A percentile compares a stretch with the other conserved stretches of the same genome.
Evolutionary conservation across 37 sponge, comb jelly and placozoan species (phyloP).

Genomic region (Dysidea cf. avara): DNA sequence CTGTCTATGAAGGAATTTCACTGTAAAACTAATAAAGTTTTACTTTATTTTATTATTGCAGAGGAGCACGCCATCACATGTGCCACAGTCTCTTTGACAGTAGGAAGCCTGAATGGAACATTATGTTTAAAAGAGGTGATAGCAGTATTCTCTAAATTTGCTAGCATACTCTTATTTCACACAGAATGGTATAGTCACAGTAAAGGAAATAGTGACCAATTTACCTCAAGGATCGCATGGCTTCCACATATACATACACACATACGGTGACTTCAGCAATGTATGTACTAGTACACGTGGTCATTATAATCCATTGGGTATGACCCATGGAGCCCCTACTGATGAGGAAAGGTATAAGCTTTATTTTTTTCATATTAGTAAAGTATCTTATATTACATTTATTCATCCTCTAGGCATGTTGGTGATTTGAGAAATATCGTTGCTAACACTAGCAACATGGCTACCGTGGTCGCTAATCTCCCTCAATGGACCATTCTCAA

Average conservation of each 20-base stretch:
- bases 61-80: no score
- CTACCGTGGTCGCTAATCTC: slow-evolving; percentile 24
- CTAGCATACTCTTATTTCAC: no score
- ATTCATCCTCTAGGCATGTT: no score
- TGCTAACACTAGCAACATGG: slow-evolving; percentile 41
- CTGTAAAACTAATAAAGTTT: no score
- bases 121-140: no score
- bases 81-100: no score
- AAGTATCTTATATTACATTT: no score
- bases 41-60: no score
- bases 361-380: no score
- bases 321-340: slow-evolving; percentile 57
- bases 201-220: slow-evolving; percentile 34
- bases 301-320: slow-evolving; percentile 61
- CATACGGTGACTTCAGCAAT: slow-evolving; percentile 57
- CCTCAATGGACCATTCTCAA: slow-evolving; percentile 33
- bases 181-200: slow-evolving; percentile 11
- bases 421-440: slow-evolving; percentile 74
- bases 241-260: slow-evolving; percentile 72
- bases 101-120: no score
- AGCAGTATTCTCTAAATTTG: no score
- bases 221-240: slow-evolving; percentile 48
- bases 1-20: no score
- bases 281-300: slow-evolving; percentile 59
- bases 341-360: slow-evolving; percentile 59